Base-by-base conservation (phyloP, 2,888 invertebrate species). In the Apodemia zela region DNA sequence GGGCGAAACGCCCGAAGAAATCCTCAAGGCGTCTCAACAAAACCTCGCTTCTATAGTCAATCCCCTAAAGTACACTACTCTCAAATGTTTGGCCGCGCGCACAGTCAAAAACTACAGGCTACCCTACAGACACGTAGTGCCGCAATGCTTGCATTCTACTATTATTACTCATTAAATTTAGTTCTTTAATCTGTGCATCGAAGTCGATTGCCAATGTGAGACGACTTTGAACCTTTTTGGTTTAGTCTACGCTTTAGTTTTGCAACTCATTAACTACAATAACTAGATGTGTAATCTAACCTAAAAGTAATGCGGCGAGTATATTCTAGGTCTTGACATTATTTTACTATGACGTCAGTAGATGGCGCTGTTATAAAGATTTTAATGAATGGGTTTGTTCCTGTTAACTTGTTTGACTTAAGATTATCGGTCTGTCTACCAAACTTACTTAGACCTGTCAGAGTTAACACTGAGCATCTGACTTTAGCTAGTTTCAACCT, bases 1-100 rank as follows among this genome's bases (percentile, higher is more conserved):
- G 70, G 95, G 96, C 42, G 94, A 95, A 68, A 96, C 97, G 0
- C 96, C 97, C 73, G 94, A 94, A 71, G 93, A 93, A 69, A 86
- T 97, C 69, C 87, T 96, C 63, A 92, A 93, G 62, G 79, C 87
- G 59, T 71, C 76, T 59, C 93, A 93, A 62, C 95, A 95, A 75
- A 89, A 88, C 68, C 89, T 95, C 63, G 93, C 93, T 69, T 89
- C 95, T 73, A 92, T 95, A 69, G 94, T 96, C 58, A 96, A 96
- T 85, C 95, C 96, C 8, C 91, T 97, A 60, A 94, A 94, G 69
- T 96, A 96, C 83, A 95, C 96, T 59, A 94, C 95, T 66, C 93
- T 98, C 71, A 95, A 96, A 76, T 98, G 98, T 82, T 93, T 97
- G 66, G 97, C 98, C 15, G 97, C 98, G 13, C 93, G 95, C 70